Evolutionary conservation across 2,797 vertebrate species (phyloP).

Genomic region (Falco novaeseelandiae): DNA sequence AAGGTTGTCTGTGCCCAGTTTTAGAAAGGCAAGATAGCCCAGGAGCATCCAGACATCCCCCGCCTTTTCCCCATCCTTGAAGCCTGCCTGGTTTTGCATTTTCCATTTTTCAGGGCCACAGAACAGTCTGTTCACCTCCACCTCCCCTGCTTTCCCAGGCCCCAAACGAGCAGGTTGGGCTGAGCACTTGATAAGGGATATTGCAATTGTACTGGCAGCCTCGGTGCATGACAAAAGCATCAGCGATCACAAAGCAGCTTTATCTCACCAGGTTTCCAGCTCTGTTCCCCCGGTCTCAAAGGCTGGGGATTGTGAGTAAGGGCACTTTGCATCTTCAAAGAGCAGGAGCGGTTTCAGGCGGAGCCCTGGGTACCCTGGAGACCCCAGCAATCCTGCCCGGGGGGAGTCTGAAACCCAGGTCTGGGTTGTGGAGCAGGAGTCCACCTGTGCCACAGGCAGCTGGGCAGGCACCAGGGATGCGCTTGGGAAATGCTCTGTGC

Average conservation of each 20-base stretch:
- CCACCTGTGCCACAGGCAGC: neutral
- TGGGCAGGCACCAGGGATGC: neutral
- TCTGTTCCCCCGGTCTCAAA: neutral
- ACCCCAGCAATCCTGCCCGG: neutral
- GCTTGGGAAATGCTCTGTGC: neutral
- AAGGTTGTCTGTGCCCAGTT: neutral
- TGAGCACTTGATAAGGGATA: neutral
- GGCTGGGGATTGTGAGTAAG: neutral
- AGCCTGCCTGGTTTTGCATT: neutral
- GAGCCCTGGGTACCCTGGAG: neutral
- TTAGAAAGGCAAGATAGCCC: neutral
- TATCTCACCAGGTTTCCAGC: conserved; percentile 26
- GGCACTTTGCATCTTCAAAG: conserved; percentile 59
- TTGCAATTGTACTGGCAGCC: neutral
- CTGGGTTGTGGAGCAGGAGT: neutral
- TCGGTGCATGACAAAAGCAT: conserved; percentile 45
- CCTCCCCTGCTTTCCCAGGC: neutral
- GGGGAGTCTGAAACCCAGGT: neutral
- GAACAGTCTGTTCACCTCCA: neutral
- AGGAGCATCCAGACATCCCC: neutral
- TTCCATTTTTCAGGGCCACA: neutral
- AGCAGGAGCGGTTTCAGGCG: neutral
- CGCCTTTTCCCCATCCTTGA: neutral
- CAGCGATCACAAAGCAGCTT: conserved; percentile 42
- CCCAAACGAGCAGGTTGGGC: neutral